These are phyloP conservation scores for Fringilla coelebs DNA, from an alignment of 2,797 vertebrate species.

Conservation along the genomic window DNA sequence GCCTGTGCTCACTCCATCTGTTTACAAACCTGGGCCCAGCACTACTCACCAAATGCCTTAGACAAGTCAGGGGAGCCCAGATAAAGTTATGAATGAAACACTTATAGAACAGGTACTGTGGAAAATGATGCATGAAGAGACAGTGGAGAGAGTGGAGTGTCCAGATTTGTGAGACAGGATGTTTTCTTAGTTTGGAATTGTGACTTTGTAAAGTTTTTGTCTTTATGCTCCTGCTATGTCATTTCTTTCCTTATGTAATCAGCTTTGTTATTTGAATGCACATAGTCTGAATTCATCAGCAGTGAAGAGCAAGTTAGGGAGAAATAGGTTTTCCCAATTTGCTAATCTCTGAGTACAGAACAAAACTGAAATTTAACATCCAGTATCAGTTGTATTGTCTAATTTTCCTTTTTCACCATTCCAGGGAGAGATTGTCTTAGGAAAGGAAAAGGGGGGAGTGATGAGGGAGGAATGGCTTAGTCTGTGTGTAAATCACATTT, in stretches of 20 bases:
- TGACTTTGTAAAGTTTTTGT: not conserved
- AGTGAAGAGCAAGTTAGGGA: not conserved
- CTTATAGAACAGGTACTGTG: not conserved
- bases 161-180: not conserved
- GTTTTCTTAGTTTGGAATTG: not conserved
- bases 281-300: not conserved
- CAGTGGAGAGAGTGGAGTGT: not conserved
- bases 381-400: not conserved
- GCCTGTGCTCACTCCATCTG: conserved; percentile 9
- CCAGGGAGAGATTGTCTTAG: not conserved
- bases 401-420: not conserved
- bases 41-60: not conserved
- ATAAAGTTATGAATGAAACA: conserved; percentile 3
- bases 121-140: not conserved
- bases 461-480: not conserved
- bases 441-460: not conserved
- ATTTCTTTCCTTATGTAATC: not conserved
- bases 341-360: conserved; percentile 2
- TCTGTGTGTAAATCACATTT: not conserved
- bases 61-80: not conserved
- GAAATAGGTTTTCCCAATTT: not conserved
- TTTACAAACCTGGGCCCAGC: not conserved
- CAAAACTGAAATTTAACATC: not conserved
- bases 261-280: not conserved
- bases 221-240: not conserved